A percentile compares a stretch with the other conserved stretches of the same genome.
These are phyloP conservation scores for Scaptomyza polygonia DNA, from an alignment of 2,888 invertebrate species.

Conservation along the genomic window DNA sequence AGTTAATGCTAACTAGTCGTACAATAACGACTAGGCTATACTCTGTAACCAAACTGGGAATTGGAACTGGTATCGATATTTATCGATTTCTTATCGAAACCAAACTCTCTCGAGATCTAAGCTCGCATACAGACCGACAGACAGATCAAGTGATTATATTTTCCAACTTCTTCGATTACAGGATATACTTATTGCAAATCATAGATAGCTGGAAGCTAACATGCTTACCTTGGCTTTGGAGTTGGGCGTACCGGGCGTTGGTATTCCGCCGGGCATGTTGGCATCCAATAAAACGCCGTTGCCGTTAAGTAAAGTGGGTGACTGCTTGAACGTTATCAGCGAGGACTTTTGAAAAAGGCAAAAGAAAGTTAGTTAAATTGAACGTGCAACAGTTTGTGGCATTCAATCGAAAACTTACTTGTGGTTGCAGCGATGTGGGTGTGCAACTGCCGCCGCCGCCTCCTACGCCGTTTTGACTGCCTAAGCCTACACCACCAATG, in stretches of 20 bases:
- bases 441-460: constrained; percentile 80
- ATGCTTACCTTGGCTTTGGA: constrained; percentile 90
- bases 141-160: no score
- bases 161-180: background rate
- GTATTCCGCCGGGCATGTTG: constrained; percentile 89
- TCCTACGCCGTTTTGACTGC: constrained; percentile 45
- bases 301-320: constrained; percentile 84
- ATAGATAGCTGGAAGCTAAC: background rate
- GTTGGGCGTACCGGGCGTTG: constrained; percentile 91
- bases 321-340: constrained; percentile 84
- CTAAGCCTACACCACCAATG: constrained; percentile 44
- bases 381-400: background rate
- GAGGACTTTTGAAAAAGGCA: constrained; percentile 79
- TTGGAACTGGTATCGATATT: background rate
- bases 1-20: background rate
- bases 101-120: background rate
- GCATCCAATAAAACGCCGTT: constrained; percentile 83
- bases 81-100: no score
- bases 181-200: background rate
- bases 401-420: constrained; percentile 65
- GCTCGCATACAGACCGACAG: background rate
- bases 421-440: constrained; percentile 84
- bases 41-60: background rate
- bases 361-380: constrained; percentile 1
- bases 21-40: background rate